Conservation (phyloP, 1,140 invertebrate species). For the Ooceraea biroi region DNA sequence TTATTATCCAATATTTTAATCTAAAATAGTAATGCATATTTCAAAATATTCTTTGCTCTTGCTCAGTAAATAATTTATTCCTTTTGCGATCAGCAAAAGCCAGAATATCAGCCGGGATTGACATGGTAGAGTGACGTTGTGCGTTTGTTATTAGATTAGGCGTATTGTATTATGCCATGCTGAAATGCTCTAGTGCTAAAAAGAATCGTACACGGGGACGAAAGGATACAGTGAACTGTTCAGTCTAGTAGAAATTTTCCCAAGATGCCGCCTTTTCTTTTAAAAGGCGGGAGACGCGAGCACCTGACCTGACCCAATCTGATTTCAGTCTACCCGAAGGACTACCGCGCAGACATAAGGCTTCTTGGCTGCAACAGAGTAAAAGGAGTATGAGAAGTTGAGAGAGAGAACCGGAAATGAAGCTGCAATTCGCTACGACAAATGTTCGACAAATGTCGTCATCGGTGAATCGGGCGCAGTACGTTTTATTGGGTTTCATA, state of each 20-base stretch:
- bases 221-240: slow-evolving; percentile 34
- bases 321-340: slow-evolving; percentile 57
- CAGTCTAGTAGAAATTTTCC: slow-evolving; percentile 57
- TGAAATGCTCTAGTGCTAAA: slow-evolving; percentile 9
- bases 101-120: neutral
- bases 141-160: slow-evolving; percentile 28
- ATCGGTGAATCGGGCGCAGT: slow-evolving; percentile 63
- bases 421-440: slow-evolving; percentile 51
- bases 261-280: slow-evolving; percentile 63
- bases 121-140: neutral
- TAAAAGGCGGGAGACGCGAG: slow-evolving; percentile 35
- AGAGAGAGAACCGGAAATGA: slow-evolving; percentile 18
- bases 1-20: neutral
- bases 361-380: slow-evolving; percentile 16
- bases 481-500: slow-evolving; percentile 16
- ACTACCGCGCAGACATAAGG: slow-evolving; percentile 38
- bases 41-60: neutral
- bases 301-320: slow-evolving; percentile 56
- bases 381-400: slow-evolving; percentile 9
- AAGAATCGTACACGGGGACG: slow-evolving; percentile 13
- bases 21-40: neutral
- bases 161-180: neutral
- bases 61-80: neutral
- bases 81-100: neutral
- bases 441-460: slow-evolving; percentile 71